phyloP scores from a whole-genome alignment of 2,797 vertebrate species.

The Echiichthys vipera region DNA sequence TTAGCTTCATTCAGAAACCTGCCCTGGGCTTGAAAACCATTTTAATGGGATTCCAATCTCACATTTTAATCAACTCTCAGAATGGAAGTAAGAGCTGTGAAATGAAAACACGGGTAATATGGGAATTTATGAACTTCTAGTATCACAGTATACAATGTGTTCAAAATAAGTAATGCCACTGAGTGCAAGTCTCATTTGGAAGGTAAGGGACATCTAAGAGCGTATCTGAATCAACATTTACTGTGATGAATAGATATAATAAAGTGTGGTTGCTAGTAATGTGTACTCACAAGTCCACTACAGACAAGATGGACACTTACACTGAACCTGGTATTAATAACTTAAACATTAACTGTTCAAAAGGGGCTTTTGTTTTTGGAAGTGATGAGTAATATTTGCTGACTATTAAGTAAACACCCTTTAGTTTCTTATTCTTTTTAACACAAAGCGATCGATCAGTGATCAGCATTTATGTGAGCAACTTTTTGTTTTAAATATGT shows the following conservation, averaged over 20 bases:
- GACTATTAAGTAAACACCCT: not conserved
- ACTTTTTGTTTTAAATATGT: too few relatives aligned
- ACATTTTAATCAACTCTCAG: conserved; percentile 14
- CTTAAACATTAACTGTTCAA: not conserved
- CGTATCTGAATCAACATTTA: not conserved
- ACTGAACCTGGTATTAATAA: not conserved
- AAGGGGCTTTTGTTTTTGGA: not conserved
- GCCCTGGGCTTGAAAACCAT: conserved; percentile 7
- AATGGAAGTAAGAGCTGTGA: not conserved
- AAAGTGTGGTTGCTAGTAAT: not conserved
- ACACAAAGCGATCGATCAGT: not conserved
- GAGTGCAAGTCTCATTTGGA: not conserved
- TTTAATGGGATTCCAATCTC: conserved; percentile 21
- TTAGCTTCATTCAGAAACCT: not conserved
- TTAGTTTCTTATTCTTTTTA: not conserved
- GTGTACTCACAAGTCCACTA: not conserved
- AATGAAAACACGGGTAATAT: not conserved
- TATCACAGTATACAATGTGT: not conserved
- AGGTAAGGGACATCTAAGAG: not conserved
- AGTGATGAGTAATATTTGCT: not conserved
- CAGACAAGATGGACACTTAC: not conserved
- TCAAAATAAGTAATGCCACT: not conserved
- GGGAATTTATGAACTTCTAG: not conserved
- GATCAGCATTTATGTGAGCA: not conserved
- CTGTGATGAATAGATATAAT: not conserved